Evolutionary conservation across 2,888 invertebrate species (phyloP).

Genomic region (Rhorus exstirpatorius): DNA sequence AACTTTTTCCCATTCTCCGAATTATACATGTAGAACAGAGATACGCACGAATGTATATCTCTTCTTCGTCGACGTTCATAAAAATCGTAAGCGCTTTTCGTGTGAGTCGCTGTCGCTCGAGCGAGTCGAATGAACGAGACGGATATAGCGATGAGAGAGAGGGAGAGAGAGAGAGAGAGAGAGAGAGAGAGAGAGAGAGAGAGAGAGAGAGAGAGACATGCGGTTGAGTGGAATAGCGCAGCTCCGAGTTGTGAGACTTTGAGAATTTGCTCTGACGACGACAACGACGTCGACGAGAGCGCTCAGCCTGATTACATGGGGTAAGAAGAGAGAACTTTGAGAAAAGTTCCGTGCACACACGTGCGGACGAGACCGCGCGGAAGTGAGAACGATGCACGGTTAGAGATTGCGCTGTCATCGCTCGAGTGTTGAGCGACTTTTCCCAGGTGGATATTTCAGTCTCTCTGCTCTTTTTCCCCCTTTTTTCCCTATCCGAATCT

Average conservation of each 20-base stretch:
- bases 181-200: slow-evolving; percentile 15
- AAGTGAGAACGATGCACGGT: slow-evolving; percentile 39
- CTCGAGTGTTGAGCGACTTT: slow-evolving; percentile 41
- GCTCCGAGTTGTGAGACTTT: slow-evolving; percentile 16
- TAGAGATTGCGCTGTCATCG: slow-evolving; percentile 46
- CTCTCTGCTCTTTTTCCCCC: not conserved
- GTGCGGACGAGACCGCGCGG: slow-evolving; percentile 28
- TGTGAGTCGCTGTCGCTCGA: slow-evolving; percentile 30
- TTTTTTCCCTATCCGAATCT: not conserved
- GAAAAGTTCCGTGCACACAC: slow-evolving; percentile 37
- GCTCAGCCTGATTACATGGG: slow-evolving; percentile 69
- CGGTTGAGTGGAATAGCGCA: slow-evolving; percentile 39
- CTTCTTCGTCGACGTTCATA: slow-evolving; percentile 23
- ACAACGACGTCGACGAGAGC: slow-evolving; percentile 46
- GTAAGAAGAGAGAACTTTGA: slow-evolving; percentile 53
- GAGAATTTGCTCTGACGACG: slow-evolving; percentile 32
- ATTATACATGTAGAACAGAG: not conserved
- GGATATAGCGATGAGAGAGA: not conserved
- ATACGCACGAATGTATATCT: not conserved
- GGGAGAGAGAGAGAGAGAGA: slow-evolving; percentile 6
- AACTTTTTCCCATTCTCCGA: slow-evolving; percentile 1
- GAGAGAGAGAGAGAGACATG: slow-evolving; percentile 36
- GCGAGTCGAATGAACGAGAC: slow-evolving; percentile 42
- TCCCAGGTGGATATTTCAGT: slow-evolving; percentile 68
- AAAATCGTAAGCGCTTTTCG: slow-evolving; percentile 66